Base-by-base conservation (phyloP, 2,888 invertebrate genomes). In the Agrochola macilenta region DNA sequence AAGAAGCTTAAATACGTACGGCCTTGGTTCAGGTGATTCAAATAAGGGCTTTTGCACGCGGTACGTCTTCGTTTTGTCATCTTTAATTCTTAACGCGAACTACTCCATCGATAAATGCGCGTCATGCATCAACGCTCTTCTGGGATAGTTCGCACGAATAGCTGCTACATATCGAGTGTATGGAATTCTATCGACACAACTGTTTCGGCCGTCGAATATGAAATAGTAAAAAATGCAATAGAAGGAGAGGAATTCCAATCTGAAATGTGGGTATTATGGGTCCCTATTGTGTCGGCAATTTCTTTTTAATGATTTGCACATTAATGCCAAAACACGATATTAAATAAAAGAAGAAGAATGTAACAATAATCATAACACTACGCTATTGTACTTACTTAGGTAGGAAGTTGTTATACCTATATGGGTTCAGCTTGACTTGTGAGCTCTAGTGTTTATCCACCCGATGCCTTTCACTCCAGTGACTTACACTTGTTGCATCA, bases 401-500 rank as follows among this genome's bases (percentile, higher is more conserved):
- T 64, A 39, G 14, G 2, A n/a, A 39, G 17, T n/a, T 35, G 7
- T 11, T 35, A 11, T n/a, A 17, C 11, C 17, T 11, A 3, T 4
- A 78, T 7, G 73, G 79, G 69, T 78, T 69, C 73, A 63, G 57
- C 58, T 75, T 68, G 12, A 46, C 52, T 71, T 12, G 20, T 26
- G 14, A 46, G 65, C 49, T 66, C 20, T 39, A 30, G 43, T n/a
- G 69, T 39, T 12, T 46, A 26, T 30, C 12, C 46, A 8, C 0
- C 3, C 8, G 14, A 49, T 49, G 30, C 23, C 39, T 70, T 79
- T n/a, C 68, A 70, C 60, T 52, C 66, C 9, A n/a, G 65, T 60
- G 63, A 30, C 39, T 63, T 54, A 12, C 39, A 84, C 80, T 69
- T 71, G 80, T 79, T 70, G 72, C 69, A 57, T 20, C 54, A 23